phyloP scores from a whole-genome alignment of 1,140 invertebrate genomes.

The Hypsibius dujardini region DNA sequence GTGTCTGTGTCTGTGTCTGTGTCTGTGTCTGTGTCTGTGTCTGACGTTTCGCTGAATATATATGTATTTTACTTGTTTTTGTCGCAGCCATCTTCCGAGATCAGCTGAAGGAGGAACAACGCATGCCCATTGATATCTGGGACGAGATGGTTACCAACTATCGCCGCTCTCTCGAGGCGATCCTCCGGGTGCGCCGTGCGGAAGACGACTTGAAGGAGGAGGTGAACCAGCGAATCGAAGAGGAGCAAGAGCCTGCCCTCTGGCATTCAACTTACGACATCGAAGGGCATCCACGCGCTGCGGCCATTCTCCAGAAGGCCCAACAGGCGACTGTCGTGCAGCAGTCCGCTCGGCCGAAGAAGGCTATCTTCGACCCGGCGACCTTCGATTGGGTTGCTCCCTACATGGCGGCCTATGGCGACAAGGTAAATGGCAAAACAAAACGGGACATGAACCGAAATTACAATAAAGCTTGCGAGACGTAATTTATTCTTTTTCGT shows the following conservation, averaged over 20 bases:
- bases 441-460: no score
- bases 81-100: slow-evolving; percentile 1
- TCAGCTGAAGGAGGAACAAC: slow-evolving; percentile 8
- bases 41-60: no score
- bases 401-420: slow-evolving; percentile 15
- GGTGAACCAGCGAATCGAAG: slow-evolving; percentile 8
- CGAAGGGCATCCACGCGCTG: slow-evolving; percentile 7
- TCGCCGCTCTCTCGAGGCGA: not conserved
- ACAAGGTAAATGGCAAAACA: not conserved
- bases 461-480: no score
- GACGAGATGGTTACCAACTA: slow-evolving; percentile 10
- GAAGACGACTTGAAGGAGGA: slow-evolving; percentile 14
- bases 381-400: slow-evolving; percentile 13
- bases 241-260: not conserved
- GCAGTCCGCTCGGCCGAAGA: not conserved
- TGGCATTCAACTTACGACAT: slow-evolving; percentile 13
- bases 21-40: no score
- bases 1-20: no score
- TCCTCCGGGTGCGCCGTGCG: not conserved
- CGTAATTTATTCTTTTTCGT: no score
- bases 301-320: not conserved
- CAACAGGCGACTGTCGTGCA: not conserved
- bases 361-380: slow-evolving; percentile 6
- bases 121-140: slow-evolving; percentile 8
- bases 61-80: not conserved